Base-by-base conservation (phyloP, 2,888 invertebrate species). In the Chalcosyrphus nemorum region DNA sequence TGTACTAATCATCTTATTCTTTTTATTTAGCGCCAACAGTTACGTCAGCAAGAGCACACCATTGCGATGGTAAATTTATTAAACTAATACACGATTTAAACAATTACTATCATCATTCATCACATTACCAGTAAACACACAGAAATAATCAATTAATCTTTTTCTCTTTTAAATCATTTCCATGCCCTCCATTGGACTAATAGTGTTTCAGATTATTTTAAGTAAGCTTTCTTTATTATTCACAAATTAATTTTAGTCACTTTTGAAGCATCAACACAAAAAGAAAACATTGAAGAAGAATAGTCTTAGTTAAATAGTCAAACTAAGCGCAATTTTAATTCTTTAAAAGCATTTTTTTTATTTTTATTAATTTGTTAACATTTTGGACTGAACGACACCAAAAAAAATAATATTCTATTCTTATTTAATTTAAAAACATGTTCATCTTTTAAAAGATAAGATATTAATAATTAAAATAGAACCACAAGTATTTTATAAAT, bases 181-280 rank as follows among this genome's bases (percentile, higher is more conserved):
- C 75, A 80, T 75, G 84, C 84, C 38, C 38, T 70, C 80, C 65
- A 63, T 47, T 86, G 86, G 86, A 87, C 81, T 41, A 47, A 11
- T 87, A 90, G 91, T 88, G 90, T 90, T 66, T 90, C 90, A 65
- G 90, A 90, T 87, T 90, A 91, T 88, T 90, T 90, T 88, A 90
- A 90, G 87, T 90, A 88, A 89, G 38, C 17, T 54, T 56, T 61
- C 11, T 65, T 27, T 63, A 32, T 52, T 61, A 32, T 52, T 61
- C 24, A 41, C 29, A 66, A 52, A 29, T n/a, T 54, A 15, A 41
- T 50, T 50, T n/a, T 57, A 57, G 45, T 47, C 52, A 61, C 54
- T 77, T 59, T 77, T 59, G 6, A 70, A 45, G 17, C 9, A 61
- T 74, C 75, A 47, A 27, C 19, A 27, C 7, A 65, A 24, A 54